A percentile compares a stretch with the other conserved stretches of the same genome.
phyloP scores from a whole-genome alignment of 2,888 invertebrate species.

The Drosophila rubida region DNA sequence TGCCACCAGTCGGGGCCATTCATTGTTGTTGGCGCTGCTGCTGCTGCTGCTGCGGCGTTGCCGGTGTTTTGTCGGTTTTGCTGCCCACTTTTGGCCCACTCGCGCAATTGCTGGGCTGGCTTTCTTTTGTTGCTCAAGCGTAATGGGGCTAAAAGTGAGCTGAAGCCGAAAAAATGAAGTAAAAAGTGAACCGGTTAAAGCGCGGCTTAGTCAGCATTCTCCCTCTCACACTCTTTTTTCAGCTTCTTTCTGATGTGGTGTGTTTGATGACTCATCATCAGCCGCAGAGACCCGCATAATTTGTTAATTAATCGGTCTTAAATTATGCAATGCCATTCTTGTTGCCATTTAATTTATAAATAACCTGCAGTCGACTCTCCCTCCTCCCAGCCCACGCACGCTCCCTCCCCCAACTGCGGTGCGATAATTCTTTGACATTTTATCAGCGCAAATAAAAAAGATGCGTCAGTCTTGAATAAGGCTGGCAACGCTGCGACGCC shows the following conservation, averaged over 20 bases:
- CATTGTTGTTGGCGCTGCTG: conserved; percentile 12
- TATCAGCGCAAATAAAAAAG: conserved; percentile 40
- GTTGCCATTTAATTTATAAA: conserved; percentile 44
- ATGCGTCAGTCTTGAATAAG: conserved; percentile 42
- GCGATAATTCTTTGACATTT: conserved; percentile 50
- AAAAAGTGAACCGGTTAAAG: conserved; percentile 54
- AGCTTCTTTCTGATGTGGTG: neutral
- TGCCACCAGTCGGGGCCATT: conserved; percentile 66
- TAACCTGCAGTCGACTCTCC: conserved; percentile 16
- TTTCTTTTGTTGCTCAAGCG: conserved; percentile 79
- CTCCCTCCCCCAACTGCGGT: neutral
- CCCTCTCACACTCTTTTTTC: neutral
- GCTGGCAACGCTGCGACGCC: conserved; percentile 41
- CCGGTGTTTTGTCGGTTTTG: conserved; percentile 60
- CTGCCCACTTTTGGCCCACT: conserved; percentile 77
- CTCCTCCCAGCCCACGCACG: neutral
- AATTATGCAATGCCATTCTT: conserved; percentile 53
- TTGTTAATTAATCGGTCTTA: conserved; percentile 43
- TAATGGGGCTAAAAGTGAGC: conserved; percentile 80
- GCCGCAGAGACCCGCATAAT: conserved; percentile 24
- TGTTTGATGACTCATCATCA: conserved; percentile 55
- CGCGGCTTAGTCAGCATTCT: conserved; percentile 53
- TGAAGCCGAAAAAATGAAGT: conserved; percentile 69
- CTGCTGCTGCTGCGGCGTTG: conserved; percentile 29
- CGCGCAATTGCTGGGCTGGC: conserved; percentile 70